Conservation (phyloP, 1,140 invertebrate species). For the Megalopta genalis region DNA sequence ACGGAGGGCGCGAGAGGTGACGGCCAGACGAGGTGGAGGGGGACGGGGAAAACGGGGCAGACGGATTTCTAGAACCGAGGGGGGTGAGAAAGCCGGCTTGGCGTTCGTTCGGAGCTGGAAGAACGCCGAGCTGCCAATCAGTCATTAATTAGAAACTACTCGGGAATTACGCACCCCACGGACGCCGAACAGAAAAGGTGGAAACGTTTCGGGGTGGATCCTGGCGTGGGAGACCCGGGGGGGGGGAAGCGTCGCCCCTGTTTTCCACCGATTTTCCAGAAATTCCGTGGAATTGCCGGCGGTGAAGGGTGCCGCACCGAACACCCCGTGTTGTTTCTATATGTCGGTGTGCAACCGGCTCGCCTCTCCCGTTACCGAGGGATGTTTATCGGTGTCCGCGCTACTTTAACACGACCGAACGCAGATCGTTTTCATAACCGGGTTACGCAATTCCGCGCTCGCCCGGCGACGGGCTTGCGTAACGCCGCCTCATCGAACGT, state of each 20-base stretch:
- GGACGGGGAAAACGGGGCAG: constrained; percentile 40
- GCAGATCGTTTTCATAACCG: constrained; percentile 32
- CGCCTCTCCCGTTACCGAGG: not conserved
- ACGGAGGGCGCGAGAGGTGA: constrained; percentile 36
- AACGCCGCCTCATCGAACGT: constrained; percentile 19
- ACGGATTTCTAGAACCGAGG: constrained; percentile 36
- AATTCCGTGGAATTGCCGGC: not conserved
- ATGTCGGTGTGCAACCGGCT: too few relatives aligned
- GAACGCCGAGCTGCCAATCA: constrained; percentile 58
- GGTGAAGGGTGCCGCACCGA: too few relatives aligned
- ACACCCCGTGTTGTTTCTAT: too few relatives aligned
- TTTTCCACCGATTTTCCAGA: not conserved
- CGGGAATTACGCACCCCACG: constrained; percentile 57
- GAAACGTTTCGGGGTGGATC: not conserved
- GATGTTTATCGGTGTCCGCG: constrained; percentile 9
- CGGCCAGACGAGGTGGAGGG: not conserved
- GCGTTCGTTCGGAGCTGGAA: constrained; percentile 44
- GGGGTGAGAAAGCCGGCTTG: constrained; percentile 54
- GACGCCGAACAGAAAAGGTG: constrained; percentile 18
- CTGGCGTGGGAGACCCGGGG: too few relatives aligned
- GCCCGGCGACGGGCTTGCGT: constrained; percentile 20
- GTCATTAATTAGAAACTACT: constrained; percentile 73
- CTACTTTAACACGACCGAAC: constrained; percentile 32
- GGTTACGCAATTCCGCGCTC: constrained; percentile 23
- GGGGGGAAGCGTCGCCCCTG: not conserved